Percentiles rank a stretch among this genome's conserved stretches.
Evolutionary conservation across 2,797 vertebrate genomes (phyloP).

Genomic region (Acomys russatus): DNA sequence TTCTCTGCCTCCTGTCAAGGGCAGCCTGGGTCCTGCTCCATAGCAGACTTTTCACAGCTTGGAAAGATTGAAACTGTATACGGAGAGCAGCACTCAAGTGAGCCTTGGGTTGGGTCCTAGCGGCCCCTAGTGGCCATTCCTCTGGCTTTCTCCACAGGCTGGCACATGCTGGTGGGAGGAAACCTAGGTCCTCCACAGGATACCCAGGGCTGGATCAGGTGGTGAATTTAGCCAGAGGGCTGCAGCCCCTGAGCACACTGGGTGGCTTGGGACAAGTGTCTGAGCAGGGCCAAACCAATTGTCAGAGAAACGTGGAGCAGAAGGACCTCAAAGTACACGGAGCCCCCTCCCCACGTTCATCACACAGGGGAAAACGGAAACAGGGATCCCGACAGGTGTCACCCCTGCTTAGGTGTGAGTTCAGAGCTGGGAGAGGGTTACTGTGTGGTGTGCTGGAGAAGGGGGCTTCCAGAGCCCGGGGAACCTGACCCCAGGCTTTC

Average conservation of each 20-base stretch:
- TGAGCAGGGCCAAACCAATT: background rate
- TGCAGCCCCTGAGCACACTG: background rate
- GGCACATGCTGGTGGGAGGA: background rate
- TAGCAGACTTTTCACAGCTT: background rate
- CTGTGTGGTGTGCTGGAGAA: background rate
- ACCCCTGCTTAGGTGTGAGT: background rate
- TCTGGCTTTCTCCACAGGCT: background rate
- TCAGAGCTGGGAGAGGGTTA: background rate
- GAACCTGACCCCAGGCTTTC: background rate
- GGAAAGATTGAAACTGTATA: accelerated
- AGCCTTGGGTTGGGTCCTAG: slow-evolving; percentile 57
- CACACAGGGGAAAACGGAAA: no score
- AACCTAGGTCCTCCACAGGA: background rate
- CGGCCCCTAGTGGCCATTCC: slow-evolving; percentile 62
- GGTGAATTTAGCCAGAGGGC: background rate
- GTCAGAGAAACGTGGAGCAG: background rate
- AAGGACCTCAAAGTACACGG: background rate
- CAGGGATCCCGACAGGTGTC: background rate
- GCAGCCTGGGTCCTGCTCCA: background rate
- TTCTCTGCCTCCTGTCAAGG: background rate
- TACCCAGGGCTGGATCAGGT: background rate
- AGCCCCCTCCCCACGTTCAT: background rate
- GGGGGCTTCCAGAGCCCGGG: background rate
- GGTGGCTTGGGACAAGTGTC: background rate
- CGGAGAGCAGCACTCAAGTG: accelerated